phyloP scores from a whole-genome alignment of 1,140 invertebrate genomes.

The Leptonema lineaticorne region DNA sequence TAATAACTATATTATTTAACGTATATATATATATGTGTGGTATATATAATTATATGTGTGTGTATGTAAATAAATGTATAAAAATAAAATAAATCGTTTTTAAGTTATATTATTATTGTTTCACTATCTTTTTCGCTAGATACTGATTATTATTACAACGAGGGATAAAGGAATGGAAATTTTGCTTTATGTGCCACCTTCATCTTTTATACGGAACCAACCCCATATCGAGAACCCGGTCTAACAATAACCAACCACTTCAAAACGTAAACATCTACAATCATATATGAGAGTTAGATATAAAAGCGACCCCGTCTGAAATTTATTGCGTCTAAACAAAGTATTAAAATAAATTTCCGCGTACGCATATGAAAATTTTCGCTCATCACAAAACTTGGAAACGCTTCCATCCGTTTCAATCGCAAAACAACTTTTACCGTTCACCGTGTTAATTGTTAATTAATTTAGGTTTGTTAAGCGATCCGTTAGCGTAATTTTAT shows the following conservation, averaged over 20 bases:
- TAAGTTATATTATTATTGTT: too few relatives aligned
- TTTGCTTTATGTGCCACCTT: slow-evolving; percentile 39
- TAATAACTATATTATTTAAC: too few relatives aligned
- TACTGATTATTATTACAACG: slow-evolving; percentile 38
- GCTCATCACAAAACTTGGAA: too few relatives aligned
- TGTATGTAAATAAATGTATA: too few relatives aligned
- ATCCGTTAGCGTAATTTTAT: background rate
- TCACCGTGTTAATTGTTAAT: background rate
- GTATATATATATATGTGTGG: too few relatives aligned
- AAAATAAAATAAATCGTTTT: too few relatives aligned
- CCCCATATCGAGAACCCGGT: slow-evolving; percentile 39
- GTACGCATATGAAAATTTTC: too few relatives aligned
- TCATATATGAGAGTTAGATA: background rate
- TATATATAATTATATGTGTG: too few relatives aligned
- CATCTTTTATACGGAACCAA: slow-evolving; percentile 26
- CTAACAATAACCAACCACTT: slow-evolving; percentile 55
- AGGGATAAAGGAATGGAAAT: slow-evolving; percentile 40
- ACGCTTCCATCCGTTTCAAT: background rate
- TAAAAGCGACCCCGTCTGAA: slow-evolving; percentile 3
- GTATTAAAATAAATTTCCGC: slow-evolving; percentile 8
- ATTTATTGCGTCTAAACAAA: slow-evolving; percentile 17
- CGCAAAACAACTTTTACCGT: background rate
- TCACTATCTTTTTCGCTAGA: slow-evolving; percentile 26
- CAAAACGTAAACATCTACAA: slow-evolving; percentile 16
- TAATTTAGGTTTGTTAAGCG: background rate